phyloP scores from a whole-genome alignment of 2,888 invertebrate genomes.

The Lymantria dispar region DNA sequence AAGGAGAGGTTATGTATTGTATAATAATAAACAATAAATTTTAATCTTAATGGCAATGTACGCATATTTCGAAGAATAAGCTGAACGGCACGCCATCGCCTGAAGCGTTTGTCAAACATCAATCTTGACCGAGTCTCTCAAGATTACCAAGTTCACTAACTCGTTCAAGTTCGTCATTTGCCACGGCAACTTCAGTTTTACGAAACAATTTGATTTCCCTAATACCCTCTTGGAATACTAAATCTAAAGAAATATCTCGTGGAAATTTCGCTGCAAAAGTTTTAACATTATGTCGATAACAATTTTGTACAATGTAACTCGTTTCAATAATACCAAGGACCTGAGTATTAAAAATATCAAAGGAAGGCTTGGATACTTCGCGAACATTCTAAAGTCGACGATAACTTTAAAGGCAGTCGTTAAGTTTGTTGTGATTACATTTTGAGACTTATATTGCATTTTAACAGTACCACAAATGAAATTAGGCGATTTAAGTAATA shows the following conservation, averaged over 20 bases:
- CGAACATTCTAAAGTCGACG: not conserved
- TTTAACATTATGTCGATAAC: slow-evolving; percentile 28
- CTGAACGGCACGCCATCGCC: slow-evolving; percentile 24
- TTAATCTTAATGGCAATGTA: slow-evolving; percentile 19
- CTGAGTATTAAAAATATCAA: slow-evolving; percentile 8
- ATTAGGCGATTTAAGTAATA: too few species aligned
- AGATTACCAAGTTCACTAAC: slow-evolving; percentile 46
- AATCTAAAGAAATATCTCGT: slow-evolving; percentile 32
- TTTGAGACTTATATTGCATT: too few species aligned
- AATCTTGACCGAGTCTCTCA: slow-evolving; percentile 38
- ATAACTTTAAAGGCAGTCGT: not conserved
- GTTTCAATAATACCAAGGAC: not conserved
- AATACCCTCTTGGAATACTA: slow-evolving; percentile 39
- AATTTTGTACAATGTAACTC: slow-evolving; percentile 7
- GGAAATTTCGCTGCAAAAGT: slow-evolving; percentile 8
- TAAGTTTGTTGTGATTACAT: not conserved
- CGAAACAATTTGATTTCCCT: slow-evolving; percentile 49
- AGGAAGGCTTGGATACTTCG: not conserved
- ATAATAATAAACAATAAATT: too few species aligned
- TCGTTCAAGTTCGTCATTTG: slow-evolving; percentile 39
- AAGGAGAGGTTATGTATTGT: too few species aligned
- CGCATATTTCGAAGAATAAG: slow-evolving; percentile 14
- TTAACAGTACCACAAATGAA: too few species aligned
- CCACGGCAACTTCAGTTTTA: slow-evolving; percentile 36
- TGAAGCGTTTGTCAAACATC: slow-evolving; percentile 41